Base-by-base conservation (phyloP, 2,113 vertebrate species). In the Coturnix japonica region DNA sequence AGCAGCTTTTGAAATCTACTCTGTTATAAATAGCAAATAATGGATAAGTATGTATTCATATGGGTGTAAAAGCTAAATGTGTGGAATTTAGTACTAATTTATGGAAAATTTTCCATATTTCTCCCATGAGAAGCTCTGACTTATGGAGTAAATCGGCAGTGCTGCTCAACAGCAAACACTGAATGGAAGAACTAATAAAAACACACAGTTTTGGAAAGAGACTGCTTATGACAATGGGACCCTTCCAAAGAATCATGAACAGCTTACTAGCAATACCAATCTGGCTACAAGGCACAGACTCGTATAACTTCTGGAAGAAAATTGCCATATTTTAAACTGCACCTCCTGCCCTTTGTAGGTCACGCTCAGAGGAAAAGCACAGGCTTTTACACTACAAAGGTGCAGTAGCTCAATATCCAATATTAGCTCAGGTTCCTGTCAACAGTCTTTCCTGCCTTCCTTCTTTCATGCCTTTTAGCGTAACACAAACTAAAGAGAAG, bases 251-350 rank as follows among this genome's bases (percentile, higher is more conserved):
- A 71, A 67, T 71, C 43, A 83, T 63, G 89, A 85, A 81, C 44
- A 44, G 31, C 37, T 78, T 83, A 37, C 59, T 81, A 89, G 37
- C 31, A 59, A 28, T 35, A 77, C 59, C 54, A 73, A 77, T 39
- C 44, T 65, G 19, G 25, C 37, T 78, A 15, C 53, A 69, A 79
- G 39, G 15, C n/a, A 83, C 39, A 47, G 56, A 83, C 81, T 78
- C n/a, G 13, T 25, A 86, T 60, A 86, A 79, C n/a, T 33, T 28
- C 33, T 71, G 57, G 30, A 71, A 75, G 77, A 81, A 89, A 87
- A 81, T 77, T 44, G 67, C 46, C 51, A 87, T 76, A 84, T 90
- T 96, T 95, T 78, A 95, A 81, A 53, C 39, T 31, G 39, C 71
- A 67, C 14, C 13, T 91, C 60, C 89, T 47, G 56, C 28, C 30